Conservation (phyloP, 2,797 vertebrate species). For the Macropodus opercularis region DNA sequence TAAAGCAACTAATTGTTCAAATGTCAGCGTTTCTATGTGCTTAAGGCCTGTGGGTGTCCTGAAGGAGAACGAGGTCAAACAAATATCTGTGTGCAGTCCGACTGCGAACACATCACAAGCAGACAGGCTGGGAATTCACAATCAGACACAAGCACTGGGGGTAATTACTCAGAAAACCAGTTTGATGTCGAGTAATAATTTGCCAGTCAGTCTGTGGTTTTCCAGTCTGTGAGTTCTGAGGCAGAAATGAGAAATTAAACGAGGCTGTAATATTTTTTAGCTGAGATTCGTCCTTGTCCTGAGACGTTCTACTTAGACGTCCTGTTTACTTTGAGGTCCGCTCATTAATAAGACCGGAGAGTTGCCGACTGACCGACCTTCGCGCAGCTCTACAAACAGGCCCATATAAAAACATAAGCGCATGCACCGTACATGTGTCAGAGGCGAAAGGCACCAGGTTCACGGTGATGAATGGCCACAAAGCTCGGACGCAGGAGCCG, state of each 20-base stretch:
- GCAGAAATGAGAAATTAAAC: constrained; percentile 14
- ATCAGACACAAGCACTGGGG: constrained; percentile 10
- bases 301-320: constrained; percentile 38
- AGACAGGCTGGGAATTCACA: constrained; percentile 42
- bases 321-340: constrained; percentile 54
- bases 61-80: constrained; percentile 59
- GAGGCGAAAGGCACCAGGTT: constrained; percentile 51
- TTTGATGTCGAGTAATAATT: constrained; percentile 14
- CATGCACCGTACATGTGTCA: constrained; percentile 32
- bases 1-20: constrained; percentile 39
- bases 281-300: constrained; percentile 34
- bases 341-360: constrained; percentile 59
- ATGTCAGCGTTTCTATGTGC: constrained; percentile 47
- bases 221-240: neutral
- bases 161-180: constrained; percentile 16
- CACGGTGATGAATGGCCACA: constrained; percentile 62
- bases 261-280: neutral
- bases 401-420: neutral
- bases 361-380: constrained; percentile 57
- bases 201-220: neutral
- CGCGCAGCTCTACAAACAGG: constrained; percentile 24
- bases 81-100: constrained; percentile 55
- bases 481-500: constrained; percentile 44
- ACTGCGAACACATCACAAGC: constrained; percentile 37
- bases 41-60: constrained; percentile 23